phyloP scores from a whole-genome alignment of 92 coral and sea anemone species.

The Paragorgia papillata region DNA sequence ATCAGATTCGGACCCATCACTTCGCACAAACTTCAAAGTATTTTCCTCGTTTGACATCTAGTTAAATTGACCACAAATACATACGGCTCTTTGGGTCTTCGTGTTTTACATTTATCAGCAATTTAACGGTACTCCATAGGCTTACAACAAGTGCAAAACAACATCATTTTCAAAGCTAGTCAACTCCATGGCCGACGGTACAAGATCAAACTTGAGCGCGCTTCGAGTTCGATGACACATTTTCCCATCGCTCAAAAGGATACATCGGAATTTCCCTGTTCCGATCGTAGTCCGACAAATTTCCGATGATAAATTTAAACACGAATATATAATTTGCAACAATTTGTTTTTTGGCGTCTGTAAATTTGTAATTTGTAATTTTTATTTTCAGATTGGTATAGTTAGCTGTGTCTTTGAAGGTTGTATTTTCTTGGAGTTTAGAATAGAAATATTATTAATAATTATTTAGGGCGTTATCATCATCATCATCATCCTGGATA shows the following conservation, averaged over 20 bases:
- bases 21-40: slow-evolving; percentile 63
- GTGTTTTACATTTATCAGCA: too few species aligned
- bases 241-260: background rate
- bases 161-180: background rate
- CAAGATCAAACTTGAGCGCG: slow-evolving; percentile 5
- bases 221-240: background rate
- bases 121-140: background rate
- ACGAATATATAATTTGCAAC: too few species aligned
- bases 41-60: slow-evolving; percentile 61
- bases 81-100: background rate
- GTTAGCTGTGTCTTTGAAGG: too few species aligned
- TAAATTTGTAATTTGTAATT: too few species aligned
- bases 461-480: too few species aligned
- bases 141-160: background rate
- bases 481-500: too few species aligned
- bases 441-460: too few species aligned
- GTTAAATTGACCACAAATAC: background rate
- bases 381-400: too few species aligned
- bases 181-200: background rate
- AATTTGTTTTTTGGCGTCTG: too few species aligned
- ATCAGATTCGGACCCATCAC: slow-evolving; percentile 55
- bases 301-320: background rate
- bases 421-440: too few species aligned
- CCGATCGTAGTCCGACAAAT: background rate
- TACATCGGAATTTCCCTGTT: background rate